Base-by-base conservation (phyloP, 2,113 vertebrate genomes). In the Meles meles region DNA sequence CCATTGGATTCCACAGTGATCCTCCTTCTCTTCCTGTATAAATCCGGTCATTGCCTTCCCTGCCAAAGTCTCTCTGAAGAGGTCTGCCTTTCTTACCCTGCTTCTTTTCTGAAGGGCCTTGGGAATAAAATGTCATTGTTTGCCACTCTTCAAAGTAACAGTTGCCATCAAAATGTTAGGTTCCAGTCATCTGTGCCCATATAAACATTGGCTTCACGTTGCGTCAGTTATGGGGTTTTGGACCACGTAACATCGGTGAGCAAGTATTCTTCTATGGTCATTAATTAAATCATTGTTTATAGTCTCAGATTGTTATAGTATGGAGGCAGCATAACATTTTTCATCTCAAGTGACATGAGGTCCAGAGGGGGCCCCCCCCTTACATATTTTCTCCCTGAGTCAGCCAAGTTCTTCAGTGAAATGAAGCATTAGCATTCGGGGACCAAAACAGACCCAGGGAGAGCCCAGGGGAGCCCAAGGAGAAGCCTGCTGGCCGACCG, bases 261-360 rank as follows among this genome's bases (percentile, higher is more conserved):
- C 85, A 95, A 97, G 85, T 67, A 95, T 97, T 79, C 93, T 34
- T 65, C 76, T 93, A 61, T 95, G 93, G 98, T 98, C 93, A 97
- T 97, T 98, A 97, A 97, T 98, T 96, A 97, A 97, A 67, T 97
- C 72, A 55, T 71, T 98, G 96, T 97, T 98, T 97, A 97, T 86
- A 49, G 65, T 90, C 98, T 98, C 95, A 91, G 96, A 97, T 98
- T 93, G 86, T 98, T 93, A 63, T 47, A 98, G 23, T 49, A 96
- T 93, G 39, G 97, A 98, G 92, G 92, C 94, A 98, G 91, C 61
- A 27, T 49, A 94, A 93, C 96, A 94, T 96, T 93, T 91, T 88
- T 97, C 97, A 94, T 93, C 74, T 97, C 96, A 97, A 95, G 52
- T 86, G 87, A 88, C 83, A 96, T 76, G 92, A 95, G 95, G 87